phyloP scores from a whole-genome alignment of 1,140 invertebrate genomes.

The roundworm (Caenorhabditis elegans) region DNA sequence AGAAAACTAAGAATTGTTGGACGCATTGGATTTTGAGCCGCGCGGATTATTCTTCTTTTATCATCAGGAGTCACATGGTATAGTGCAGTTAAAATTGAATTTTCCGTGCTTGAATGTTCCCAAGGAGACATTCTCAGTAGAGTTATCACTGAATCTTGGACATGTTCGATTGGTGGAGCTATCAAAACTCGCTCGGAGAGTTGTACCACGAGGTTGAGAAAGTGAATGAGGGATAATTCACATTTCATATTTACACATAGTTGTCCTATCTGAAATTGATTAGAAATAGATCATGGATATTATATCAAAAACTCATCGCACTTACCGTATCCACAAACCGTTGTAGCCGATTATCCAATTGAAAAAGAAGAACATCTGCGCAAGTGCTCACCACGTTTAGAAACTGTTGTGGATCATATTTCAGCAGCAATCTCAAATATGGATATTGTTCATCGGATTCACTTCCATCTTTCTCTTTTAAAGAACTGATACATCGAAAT shows the following conservation, averaged over 20 bases:
- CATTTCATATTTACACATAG: conserved; percentile 11
- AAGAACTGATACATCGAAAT: conserved; percentile 42
- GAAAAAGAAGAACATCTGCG: conserved; percentile 56
- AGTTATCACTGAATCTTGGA: not conserved
- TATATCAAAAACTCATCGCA: not conserved
- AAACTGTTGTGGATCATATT: conserved; percentile 82
- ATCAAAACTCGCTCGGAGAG: conserved; percentile 12
- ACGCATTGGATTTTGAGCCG: not conserved
- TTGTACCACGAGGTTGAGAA: not conserved
- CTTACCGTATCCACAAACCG: conserved; percentile 42
- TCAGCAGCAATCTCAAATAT: conserved; percentile 75
- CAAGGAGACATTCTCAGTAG: conserved; percentile 6
- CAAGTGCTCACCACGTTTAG: conserved; percentile 74
- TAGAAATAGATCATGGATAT: not conserved
- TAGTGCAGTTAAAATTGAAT: not conserved
- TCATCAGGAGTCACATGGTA: not conserved
- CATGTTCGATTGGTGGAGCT: not conserved
- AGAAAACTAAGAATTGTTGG: not conserved
- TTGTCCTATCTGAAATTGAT: not conserved
- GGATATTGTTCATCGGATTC: conserved; percentile 47
- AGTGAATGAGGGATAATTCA: conserved; percentile 27
- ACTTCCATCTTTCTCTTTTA: conserved; percentile 31
- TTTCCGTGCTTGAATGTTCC: not conserved
- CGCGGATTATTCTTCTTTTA: not conserved
- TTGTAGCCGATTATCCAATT: conserved; percentile 47